These are phyloP conservation scores for Lingula anatina DNA, from an alignment of 2,888 invertebrate species.

Conservation along the genomic window DNA sequence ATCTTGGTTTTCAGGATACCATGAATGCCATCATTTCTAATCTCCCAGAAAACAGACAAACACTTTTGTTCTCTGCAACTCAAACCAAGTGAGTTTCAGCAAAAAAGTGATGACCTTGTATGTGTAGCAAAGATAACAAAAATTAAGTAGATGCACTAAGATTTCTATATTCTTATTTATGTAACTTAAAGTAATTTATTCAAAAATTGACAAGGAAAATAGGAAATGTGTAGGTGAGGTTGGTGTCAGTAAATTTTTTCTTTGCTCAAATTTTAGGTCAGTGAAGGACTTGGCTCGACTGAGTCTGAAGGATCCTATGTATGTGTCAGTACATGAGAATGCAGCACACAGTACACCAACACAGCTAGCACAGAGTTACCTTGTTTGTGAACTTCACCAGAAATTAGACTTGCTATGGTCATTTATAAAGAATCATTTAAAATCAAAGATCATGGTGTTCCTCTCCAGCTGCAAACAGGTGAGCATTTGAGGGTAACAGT, in stretches of 20 bases:
- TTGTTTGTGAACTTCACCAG: slow-evolving; percentile 82
- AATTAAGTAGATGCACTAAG: too few species aligned
- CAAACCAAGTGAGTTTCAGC: slow-evolving; percentile 75
- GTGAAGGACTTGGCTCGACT: slow-evolving; percentile 88
- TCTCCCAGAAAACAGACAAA: slow-evolving; percentile 81
- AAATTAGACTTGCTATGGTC: slow-evolving; percentile 93
- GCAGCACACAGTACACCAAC: slow-evolving; percentile 77
- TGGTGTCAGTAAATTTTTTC: too few species aligned
- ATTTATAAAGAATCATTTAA: slow-evolving; percentile 84
- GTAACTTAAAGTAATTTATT: too few species aligned
- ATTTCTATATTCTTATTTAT: too few species aligned
- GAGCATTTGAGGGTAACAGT: too few species aligned
- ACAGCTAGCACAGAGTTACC: slow-evolving; percentile 77
- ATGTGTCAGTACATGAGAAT: slow-evolving; percentile 87
- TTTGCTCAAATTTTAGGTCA: too few species aligned
- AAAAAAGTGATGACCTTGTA: too few species aligned
- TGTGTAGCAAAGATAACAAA: too few species aligned
- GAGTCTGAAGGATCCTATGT: slow-evolving; percentile 82
- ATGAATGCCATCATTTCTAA: slow-evolving; percentile 94
- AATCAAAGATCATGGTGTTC: slow-evolving; percentile 89
- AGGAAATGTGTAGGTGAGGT: too few species aligned
- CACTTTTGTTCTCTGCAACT: slow-evolving; percentile 97
- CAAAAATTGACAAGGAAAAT: too few species aligned
- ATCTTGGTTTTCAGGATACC: slow-evolving; percentile 87
- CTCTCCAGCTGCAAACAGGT: slow-evolving; percentile 95